phyloP scores from a whole-genome alignment of 2,113 vertebrate species.

The Myiagra hebetior region DNA sequence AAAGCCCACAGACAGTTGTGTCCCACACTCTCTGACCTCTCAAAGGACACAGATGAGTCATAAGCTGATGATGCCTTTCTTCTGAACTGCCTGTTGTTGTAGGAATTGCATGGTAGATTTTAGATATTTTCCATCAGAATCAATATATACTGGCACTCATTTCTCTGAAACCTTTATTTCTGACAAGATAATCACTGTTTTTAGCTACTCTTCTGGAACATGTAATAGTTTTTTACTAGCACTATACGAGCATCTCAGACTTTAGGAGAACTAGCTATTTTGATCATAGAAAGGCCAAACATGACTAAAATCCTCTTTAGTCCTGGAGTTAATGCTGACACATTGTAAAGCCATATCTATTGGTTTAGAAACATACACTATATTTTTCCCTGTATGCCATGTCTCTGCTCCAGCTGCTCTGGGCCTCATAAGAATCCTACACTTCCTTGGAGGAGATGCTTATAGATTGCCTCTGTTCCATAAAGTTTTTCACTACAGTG shows the following conservation, averaged over 20 bases:
- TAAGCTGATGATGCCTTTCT: neutral
- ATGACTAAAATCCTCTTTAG: neutral
- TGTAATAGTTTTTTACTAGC: neutral
- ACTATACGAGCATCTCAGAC: neutral
- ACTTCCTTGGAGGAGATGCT: neutral
- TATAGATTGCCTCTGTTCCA: neutral
- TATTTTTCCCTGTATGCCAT: neutral
- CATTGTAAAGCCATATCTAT: neutral
- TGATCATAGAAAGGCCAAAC: neutral
- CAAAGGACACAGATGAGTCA: conserved; percentile 52
- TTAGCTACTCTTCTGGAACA: neutral
- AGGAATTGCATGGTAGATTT: neutral
- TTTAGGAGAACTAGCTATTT: neutral
- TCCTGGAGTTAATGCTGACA: neutral
- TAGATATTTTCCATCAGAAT: conserved; percentile 18
- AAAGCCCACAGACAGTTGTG: conserved; percentile 27
- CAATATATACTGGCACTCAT: neutral
- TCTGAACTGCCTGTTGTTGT: neutral
- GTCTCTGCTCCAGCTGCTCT: neutral
- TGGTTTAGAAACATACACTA: neutral
- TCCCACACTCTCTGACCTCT: conserved; percentile 48
- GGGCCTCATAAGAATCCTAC: neutral
- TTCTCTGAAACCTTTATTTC: conserved; percentile 11
- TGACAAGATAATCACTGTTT: conserved; percentile 15
- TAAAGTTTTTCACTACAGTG: neutral